A percentile compares a stretch with the other conserved stretches of the same genome.
These are phyloP conservation scores for Galaxias olidus DNA, from an alignment of 2,797 vertebrate genomes.

Conservation along the genomic window DNA sequence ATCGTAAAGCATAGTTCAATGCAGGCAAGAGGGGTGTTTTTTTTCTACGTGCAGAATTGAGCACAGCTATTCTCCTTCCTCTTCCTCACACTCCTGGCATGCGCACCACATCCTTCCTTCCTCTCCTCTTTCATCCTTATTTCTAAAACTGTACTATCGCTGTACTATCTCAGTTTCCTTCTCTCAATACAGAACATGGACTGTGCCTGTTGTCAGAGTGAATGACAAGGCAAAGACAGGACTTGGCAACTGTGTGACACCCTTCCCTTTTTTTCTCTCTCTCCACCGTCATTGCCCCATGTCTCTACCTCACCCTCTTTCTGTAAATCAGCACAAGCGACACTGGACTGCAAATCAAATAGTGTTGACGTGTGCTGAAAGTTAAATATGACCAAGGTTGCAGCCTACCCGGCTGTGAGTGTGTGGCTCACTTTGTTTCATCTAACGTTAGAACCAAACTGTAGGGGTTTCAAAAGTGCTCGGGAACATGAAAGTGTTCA, in stretches of 20 bases:
- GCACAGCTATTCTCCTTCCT: constrained; percentile 20
- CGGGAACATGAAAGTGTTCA: background rate
- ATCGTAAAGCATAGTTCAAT: too few species aligned
- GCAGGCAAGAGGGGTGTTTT: too few species aligned
- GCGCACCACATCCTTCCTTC: constrained; percentile 22
- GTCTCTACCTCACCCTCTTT: constrained; percentile 10
- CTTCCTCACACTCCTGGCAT: constrained; percentile 29
- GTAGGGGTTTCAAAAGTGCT: background rate
- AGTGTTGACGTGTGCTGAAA: constrained; percentile 21
- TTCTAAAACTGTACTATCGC: constrained; percentile 37
- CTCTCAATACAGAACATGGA: constrained; percentile 44
- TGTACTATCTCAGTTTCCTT: constrained; percentile 8
- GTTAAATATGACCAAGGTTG: constrained; percentile 43
- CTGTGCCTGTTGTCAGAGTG: constrained; percentile 50
- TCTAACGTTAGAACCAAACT: background rate
- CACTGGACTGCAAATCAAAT: constrained; percentile 30
- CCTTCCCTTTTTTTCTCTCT: background rate
- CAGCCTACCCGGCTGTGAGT: constrained; percentile 1
- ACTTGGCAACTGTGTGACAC: background rate
- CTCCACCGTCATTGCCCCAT: too few species aligned
- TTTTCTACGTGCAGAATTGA: background rate
- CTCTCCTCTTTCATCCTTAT: constrained; percentile 39
- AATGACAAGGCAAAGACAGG: constrained; percentile 46
- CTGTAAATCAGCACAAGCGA: constrained; percentile 42
- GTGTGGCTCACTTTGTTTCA: background rate